A percentile compares a stretch with the other conserved stretches of the same genome.
phyloP scores from a whole-genome alignment of 2,113 vertebrate genomes.

The Rhabdornis inornatus region DNA sequence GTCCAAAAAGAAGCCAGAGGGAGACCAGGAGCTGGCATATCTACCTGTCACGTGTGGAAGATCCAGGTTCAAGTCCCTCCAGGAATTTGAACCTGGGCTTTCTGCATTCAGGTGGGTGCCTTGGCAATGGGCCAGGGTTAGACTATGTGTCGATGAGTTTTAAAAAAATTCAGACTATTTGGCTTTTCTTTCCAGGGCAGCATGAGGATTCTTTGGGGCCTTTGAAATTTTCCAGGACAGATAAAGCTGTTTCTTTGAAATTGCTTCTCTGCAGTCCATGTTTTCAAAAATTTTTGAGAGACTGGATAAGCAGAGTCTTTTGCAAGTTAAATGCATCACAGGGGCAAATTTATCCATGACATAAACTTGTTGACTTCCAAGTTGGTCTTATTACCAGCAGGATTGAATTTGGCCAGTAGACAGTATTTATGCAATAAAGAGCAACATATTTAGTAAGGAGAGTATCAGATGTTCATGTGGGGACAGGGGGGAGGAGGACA shows the following conservation, averaged over 20 bases:
- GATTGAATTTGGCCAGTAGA: constrained; percentile 5
- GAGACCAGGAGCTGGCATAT: not conserved
- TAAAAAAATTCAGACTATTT: not conserved
- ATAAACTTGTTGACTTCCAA: constrained; percentile 22
- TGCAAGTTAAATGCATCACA: not conserved
- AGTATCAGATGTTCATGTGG: not conserved
- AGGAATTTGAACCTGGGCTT: constrained; percentile 15
- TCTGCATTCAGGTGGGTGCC: not conserved
- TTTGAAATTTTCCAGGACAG: not conserved
- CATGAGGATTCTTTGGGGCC: not conserved
- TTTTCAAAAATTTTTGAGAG: not conserved
- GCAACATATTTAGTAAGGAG: not conserved
- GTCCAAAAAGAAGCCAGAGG: not conserved
- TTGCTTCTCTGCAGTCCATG: not conserved
- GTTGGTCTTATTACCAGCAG: not conserved
- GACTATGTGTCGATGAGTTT: not conserved
- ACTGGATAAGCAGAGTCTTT: not conserved
- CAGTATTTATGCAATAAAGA: constrained; percentile 1
- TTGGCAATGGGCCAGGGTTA: not conserved
- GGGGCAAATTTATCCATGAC: not conserved
- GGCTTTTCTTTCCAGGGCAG: not conserved
- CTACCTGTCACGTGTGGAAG: not conserved
- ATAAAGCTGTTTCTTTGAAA: not conserved
- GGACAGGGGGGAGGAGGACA: not conserved
- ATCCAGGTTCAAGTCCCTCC: constrained; percentile 22